These are phyloP conservation scores for Achatina immaculata DNA, from an alignment of 1,140 invertebrate species.

Conservation along the genomic window DNA sequence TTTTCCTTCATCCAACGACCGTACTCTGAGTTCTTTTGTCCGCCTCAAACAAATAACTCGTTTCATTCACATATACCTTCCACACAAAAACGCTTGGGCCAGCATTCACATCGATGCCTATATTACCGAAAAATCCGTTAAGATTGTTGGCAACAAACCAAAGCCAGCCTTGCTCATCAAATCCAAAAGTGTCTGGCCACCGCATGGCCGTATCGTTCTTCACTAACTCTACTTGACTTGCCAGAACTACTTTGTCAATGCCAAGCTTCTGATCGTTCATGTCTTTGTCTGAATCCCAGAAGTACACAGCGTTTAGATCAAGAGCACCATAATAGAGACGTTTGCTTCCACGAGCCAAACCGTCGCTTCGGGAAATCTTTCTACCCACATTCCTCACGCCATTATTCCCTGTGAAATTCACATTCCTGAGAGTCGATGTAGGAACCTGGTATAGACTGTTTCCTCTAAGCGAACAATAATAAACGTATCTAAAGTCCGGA, in stretches of 20 bases:
- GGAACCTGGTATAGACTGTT: conserved; percentile 36
- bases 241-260: conserved; percentile 40
- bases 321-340: conserved; percentile 44
- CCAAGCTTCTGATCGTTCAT: conserved; percentile 10
- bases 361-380: conserved; percentile 41
- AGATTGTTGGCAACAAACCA: conserved; percentile 50
- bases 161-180: conserved; percentile 45
- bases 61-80: conserved; percentile 48
- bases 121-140: conserved; percentile 38
- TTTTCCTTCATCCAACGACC: too few relatives aligned
- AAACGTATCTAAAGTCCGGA: conserved; percentile 48
- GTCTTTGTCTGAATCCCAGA: neutral
- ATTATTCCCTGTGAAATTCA: neutral
- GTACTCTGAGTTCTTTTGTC: neutral
- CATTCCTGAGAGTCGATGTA: conserved; percentile 33
- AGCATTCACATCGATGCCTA: conserved; percentile 34
- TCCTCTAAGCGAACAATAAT: conserved; percentile 46
- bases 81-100: conserved; percentile 43
- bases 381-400: conserved; percentile 30
- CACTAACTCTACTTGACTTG: conserved; percentile 16
- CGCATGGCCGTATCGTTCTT: conserved; percentile 40
- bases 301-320: conserved; percentile 39
- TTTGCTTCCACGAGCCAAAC: conserved; percentile 44
- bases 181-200: conserved; percentile 48
- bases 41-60: conserved; percentile 37